phyloP scores from a whole-genome alignment of 2,113 vertebrate species.

The Danio rerio region DNA sequence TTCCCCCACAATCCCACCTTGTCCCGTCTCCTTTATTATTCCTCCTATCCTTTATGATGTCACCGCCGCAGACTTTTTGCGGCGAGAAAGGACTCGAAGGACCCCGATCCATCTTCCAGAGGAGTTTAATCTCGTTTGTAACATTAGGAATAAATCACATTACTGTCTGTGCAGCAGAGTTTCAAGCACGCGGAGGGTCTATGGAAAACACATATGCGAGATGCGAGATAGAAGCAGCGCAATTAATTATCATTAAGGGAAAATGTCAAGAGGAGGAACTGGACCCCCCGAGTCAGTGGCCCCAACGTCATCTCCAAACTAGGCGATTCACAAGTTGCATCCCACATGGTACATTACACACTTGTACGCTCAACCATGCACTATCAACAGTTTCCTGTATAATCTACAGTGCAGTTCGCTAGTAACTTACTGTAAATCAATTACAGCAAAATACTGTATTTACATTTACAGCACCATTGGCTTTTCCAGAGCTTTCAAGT shows the following conservation, averaged over 20 bases:
- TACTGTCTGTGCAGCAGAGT: slow-evolving; percentile 52
- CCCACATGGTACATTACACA: too few relatives aligned
- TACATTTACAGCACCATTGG: too few relatives aligned
- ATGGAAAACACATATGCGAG: slow-evolving; percentile 57
- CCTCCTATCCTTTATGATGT: slow-evolving; percentile 56
- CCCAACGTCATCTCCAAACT: background rate
- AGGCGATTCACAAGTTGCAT: background rate
- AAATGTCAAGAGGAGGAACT: slow-evolving; percentile 55
- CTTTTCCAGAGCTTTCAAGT: too few relatives aligned
- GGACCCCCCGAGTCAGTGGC: slow-evolving; percentile 26
- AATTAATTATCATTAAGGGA: slow-evolving; percentile 61
- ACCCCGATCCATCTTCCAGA: slow-evolving; percentile 42
- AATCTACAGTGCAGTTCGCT: too few relatives aligned
- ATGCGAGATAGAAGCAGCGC: slow-evolving; percentile 48
- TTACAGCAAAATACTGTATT: too few relatives aligned
- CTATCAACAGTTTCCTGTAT: too few relatives aligned
- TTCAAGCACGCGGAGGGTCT: slow-evolving; percentile 47
- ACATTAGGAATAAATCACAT: slow-evolving; percentile 59
- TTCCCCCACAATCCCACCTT: slow-evolving; percentile 48
- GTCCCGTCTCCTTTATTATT: slow-evolving; percentile 27
- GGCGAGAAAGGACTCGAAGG: slow-evolving; percentile 36
- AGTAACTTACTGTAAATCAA: too few relatives aligned
- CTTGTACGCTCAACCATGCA: too few relatives aligned
- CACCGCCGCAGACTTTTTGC: slow-evolving; percentile 46
- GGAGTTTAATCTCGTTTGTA: slow-evolving; percentile 60